Conservation (phyloP, 2,888 invertebrate genomes). For the Andrena bucephala region DNA sequence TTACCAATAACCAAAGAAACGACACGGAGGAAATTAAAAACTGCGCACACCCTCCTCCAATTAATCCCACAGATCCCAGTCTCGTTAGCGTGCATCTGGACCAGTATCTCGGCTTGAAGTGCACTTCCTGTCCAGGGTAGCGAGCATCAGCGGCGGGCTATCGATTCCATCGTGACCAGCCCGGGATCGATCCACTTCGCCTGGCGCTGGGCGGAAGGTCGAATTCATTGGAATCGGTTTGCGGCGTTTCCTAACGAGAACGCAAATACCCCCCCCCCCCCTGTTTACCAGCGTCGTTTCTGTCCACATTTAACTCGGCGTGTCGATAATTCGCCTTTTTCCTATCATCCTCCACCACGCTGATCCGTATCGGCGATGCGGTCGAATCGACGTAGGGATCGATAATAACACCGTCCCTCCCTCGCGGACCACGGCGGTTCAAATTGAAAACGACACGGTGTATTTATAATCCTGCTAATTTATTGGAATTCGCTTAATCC, state of each 20-base stretch:
- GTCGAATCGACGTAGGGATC: slow-evolving; percentile 9
- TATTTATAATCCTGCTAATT: slow-evolving; percentile 52
- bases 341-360: slow-evolving; percentile 31
- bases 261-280: slow-evolving; percentile 51
- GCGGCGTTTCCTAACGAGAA: slow-evolving; percentile 65
- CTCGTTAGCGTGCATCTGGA: slow-evolving; percentile 50
- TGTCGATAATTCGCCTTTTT: slow-evolving; percentile 35
- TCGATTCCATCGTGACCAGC: slow-evolving; percentile 27
- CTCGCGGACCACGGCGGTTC: not conserved
- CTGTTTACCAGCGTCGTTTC: slow-evolving; percentile 33
- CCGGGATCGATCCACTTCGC: slow-evolving; percentile 45
- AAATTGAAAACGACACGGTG: slow-evolving; percentile 8
- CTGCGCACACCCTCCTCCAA: slow-evolving; percentile 15
- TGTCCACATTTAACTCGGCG: slow-evolving; percentile 30
- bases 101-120: slow-evolving; percentile 49
- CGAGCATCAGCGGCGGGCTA: slow-evolving; percentile 2
- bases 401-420: slow-evolving; percentile 6
- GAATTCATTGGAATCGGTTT: slow-evolving; percentile 46
- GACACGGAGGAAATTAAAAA: too few relatives aligned
- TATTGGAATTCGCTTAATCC: slow-evolving; percentile 55
- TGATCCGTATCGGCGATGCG: slow-evolving; percentile 20
- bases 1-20: too few relatives aligned
- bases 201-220: not conserved
- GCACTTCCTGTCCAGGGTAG: slow-evolving; percentile 26
- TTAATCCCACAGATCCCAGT: slow-evolving; percentile 33